Evolutionary conservation across 1,140 invertebrate species (phyloP).

Genomic region (Drosophila tsacasi): DNA sequence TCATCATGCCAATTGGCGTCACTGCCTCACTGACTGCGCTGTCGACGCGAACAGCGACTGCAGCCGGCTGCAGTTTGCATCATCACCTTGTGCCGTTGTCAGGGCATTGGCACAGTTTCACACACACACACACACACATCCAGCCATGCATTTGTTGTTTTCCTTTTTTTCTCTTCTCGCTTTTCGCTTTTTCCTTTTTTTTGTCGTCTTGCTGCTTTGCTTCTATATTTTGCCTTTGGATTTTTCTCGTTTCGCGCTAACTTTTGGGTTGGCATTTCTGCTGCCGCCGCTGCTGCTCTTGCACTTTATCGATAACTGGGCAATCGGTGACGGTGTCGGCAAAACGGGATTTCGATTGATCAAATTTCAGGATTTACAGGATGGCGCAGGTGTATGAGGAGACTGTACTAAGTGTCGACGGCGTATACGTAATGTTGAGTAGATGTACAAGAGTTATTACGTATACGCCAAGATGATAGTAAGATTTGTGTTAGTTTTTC

Average conservation of each 20-base stretch:
- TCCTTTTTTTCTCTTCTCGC: conserved; percentile 24
- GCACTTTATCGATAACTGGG: conserved; percentile 47
- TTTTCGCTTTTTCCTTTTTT: conserved; percentile 34
- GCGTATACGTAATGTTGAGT: conserved; percentile 6
- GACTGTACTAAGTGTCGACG: neutral
- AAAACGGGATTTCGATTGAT: conserved; percentile 30
- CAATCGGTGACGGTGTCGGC: conserved; percentile 24
- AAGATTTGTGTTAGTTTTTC: accelerated
- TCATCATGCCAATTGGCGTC: conserved; percentile 73
- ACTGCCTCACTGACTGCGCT: conserved; percentile 61
- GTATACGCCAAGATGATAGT: conserved; percentile 1
- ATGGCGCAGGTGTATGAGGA: conserved; percentile 9
- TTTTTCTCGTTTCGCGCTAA: conserved; percentile 56
- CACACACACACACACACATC: conserved; percentile 48
- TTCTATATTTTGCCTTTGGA: conserved; percentile 57
- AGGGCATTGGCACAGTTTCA: conserved; percentile 84
- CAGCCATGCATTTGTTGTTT: conserved; percentile 37
- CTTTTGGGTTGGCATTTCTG: conserved; percentile 36
- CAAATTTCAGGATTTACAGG: conserved; percentile 18
- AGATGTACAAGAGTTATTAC: neutral
- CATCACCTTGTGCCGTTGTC: conserved; percentile 84
- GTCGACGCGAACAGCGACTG: conserved; percentile 39
- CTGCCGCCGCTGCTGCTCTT: conserved; percentile 32
- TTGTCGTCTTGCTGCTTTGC: conserved; percentile 34
- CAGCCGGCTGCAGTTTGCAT: conserved; percentile 75